These are phyloP conservation scores for Orthosia gracilis DNA, from an alignment of 2,888 invertebrate genomes.

Conservation along the genomic window DNA sequence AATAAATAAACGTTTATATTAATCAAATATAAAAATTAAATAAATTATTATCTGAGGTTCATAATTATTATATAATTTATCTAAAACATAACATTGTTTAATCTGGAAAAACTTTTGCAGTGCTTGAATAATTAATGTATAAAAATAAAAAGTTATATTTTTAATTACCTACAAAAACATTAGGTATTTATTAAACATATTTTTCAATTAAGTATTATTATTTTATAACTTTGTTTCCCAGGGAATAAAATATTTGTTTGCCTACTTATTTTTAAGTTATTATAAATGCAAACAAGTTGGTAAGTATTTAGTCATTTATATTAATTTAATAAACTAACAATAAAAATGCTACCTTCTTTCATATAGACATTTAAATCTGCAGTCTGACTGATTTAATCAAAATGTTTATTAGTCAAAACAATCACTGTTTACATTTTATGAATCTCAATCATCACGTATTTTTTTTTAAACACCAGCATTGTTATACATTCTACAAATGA, in stretches of 20 bases:
- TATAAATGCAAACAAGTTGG: neutral
- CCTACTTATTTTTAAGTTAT: neutral
- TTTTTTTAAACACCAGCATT: slow-evolving; percentile 24
- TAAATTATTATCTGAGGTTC: neutral
- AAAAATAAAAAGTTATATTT: too few species aligned
- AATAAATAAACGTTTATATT: neutral
- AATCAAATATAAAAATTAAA: neutral
- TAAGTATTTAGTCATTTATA: neutral
- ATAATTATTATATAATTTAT: neutral
- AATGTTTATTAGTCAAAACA: slow-evolving; percentile 53
- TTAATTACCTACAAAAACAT: too few species aligned
- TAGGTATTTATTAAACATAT: neutral
- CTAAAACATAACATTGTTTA: neutral
- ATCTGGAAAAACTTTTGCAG: neutral
- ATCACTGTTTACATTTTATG: slow-evolving; percentile 45
- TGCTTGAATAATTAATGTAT: too few species aligned
- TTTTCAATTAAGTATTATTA: neutral
- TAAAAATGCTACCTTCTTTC: neutral
- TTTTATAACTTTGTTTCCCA: neutral
- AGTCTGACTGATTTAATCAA: slow-evolving; percentile 17
- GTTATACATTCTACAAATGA: slow-evolving; percentile 5
- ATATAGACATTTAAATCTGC: neutral
- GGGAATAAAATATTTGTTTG: neutral
- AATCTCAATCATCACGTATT: slow-evolving; percentile 44
- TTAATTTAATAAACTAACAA: neutral